Base-by-base conservation (phyloP, 2,797 vertebrate genomes). In the Meriones psammophilus region DNA sequence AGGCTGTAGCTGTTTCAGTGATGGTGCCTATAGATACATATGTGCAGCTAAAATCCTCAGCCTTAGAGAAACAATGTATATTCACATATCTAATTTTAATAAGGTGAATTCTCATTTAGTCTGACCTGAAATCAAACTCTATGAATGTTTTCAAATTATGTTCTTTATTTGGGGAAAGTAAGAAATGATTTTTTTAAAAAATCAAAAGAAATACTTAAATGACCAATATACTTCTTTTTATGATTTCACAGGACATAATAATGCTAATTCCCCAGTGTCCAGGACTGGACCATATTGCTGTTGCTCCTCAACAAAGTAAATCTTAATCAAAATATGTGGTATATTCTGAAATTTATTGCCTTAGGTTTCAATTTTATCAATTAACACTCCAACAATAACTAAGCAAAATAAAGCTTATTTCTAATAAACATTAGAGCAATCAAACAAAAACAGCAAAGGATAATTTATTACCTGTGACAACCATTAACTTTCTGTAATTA, bases 261-360 rank as follows among this genome's bases (percentile, higher is more conserved):
- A 84, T 83, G 62, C 3, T 62, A 4, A 78, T 54, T 76, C 15
- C 42, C 0, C 8, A 56, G 28, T 78, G 91, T 83, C 83, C 64
- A 77, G 20, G 56, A 88, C 46, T 46, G 58, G 5, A 83, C 5
- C 18, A 56, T 83, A 54, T 88, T 5, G n/a, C 3, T 33, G 12
- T 88, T 81, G 8, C 71, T 88, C 69, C 46, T 86, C 91, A 92
- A 89, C 64, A 71, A 88, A 18, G 28, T 3, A 84, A 88, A 83
- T 69, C 24, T 64, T 46, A 92, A 62, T 74, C 12, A 83, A 85
- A 68, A 68, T 60, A 68, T 13, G 54, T 88, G 8, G 79, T 46
- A 83, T 81, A 28, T 85, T 13, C 78, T 33, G 74, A 4, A 94
- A 92, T 39, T 69, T 92, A 46, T 85, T 94, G 20, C 36, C 94